Base-by-base conservation (phyloP, 1,140 invertebrate species). In the Drosophila jambulina region DNA sequence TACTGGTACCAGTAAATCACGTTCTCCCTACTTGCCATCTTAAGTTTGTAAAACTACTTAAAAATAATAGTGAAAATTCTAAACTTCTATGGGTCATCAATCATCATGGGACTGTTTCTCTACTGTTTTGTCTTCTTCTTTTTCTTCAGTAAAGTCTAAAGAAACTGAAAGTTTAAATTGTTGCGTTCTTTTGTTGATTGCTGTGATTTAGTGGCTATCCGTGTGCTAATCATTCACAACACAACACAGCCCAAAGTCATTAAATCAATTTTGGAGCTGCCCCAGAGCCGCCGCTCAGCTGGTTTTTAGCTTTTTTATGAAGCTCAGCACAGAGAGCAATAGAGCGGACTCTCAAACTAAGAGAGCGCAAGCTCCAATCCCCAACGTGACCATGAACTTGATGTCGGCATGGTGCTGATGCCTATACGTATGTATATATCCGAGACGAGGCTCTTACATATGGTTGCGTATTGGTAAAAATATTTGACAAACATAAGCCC, bases 311-410 rank as follows among this genome's bases (percentile, higher is more conserved):
- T 61, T 77, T 77, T 77, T 56, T n/a, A 7, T 36, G 36, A 51
- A 51, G 53, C 67, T 60, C 45, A n/a, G 36, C n/a, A 4, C 1
- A 58, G 59, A 69, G 56, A 25, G 51, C 12, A 46, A 42, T 21
- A 54, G 53, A 56, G 21, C 53, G 21, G 32, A 0, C 9, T 5
- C 21, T 15, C 4, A 43, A 67, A n/a, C 46, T 54, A 58, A 70
- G 61, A 81, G 57, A 72, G 70, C 64, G 60, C 57, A 84, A 80
- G 59, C 72, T 65, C 36, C 54, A 49, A 54, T 57, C 60, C 34
- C 48, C 49, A 49, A 49, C 62, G 78, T 86, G 83, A 86, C 83
- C 83, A 80, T 86, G 83, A 86, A 86, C 83, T 86, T 86, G 83
- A 79, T 64, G 65, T 65, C 63, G 76, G 61, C 61, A 64, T 76